Evolutionary conservation across 1,140 invertebrate species (phyloP), one percentile per base, ranked within the genome.

Genomic region (Tetranychus cinnabarinus): DNA sequence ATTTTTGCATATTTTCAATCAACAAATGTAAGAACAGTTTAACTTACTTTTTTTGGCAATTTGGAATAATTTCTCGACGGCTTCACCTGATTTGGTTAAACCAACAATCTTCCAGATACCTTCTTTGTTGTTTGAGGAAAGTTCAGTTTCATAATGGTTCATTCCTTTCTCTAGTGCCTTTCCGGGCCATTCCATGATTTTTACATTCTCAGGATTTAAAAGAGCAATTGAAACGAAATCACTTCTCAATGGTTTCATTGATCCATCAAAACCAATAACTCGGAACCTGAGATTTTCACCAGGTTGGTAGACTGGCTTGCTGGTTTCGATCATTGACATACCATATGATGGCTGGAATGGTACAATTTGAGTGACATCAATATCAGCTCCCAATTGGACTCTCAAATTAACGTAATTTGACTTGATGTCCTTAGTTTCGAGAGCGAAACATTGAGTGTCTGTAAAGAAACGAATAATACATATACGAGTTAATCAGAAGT

Each of bases 251-350:
- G 42, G 42, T 33, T 47, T 45, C 42, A 59, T 33, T 12, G 37
- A 46, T n/a, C 45, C 42, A 48, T 59, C 36, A 34, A 59, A 59
- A 35, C 13, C 34, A 31, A 59, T 47, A 6, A 46, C 33, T n/a
- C 58, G 58, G 34, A 59, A 47, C 7, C 23, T 34, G 8, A 59
- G 33, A 5, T n/a, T 10, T 12, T 59, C 58, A 48, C 36, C 36
- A 35, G 58, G 23, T 35, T 35, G 15, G 31, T 59, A 59, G 37
- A 48, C 31, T 48, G 58, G 58, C 8, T 59, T 59, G 13, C 23
- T 36, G 34, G 58, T 59, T 48, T 59, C 58, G 33, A 59, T 59
- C 33, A 59, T n/a, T 7, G 37, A 46, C 58, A 59, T 52, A 31
- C 50, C 50, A 33, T 31, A 31, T n/a, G 50, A 52, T 6, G 50